Conservation (phyloP, 2,888 invertebrate species). For the Carabus problematicus region DNA sequence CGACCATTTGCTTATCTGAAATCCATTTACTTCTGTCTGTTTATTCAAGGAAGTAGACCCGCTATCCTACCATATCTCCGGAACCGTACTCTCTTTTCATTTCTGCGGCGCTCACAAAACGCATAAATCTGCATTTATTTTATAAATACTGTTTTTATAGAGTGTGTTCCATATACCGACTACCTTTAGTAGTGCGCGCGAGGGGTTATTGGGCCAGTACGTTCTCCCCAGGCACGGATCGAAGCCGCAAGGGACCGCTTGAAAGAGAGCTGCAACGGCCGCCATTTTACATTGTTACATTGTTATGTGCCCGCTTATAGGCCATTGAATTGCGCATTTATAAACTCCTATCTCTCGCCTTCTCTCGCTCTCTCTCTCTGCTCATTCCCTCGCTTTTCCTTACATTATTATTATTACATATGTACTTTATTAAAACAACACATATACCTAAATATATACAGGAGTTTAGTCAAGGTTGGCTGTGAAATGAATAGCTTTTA, state of each 20-base stretch:
- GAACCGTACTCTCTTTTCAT: background rate
- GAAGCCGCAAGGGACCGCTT: conserved; percentile 36
- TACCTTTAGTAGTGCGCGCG: background rate
- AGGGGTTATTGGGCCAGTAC: conserved; percentile 15
- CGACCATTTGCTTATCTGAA: conserved; percentile 41
- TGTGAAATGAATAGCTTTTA: too few species aligned
- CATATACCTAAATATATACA: too few species aligned
- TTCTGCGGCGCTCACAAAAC: too few species aligned
- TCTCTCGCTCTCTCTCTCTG: too few species aligned
- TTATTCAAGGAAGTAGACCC: conserved; percentile 38
- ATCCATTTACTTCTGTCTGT: conserved; percentile 37
- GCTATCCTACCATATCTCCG: background rate
- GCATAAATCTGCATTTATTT: too few species aligned
- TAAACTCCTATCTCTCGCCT: conserved; percentile 49
- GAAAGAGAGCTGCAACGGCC: conserved; percentile 5
- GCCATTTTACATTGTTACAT: conserved; percentile 18
- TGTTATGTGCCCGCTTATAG: conserved; percentile 53
- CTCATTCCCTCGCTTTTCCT: too few species aligned
- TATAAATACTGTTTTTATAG: too few species aligned
- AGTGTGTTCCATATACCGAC: background rate
- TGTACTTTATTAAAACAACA: too few species aligned
- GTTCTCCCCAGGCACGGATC: conserved; percentile 18
- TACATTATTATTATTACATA: too few species aligned
- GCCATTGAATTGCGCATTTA: conserved; percentile 57
- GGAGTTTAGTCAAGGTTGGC: too few species aligned